Evolutionary conservation across 2,113 vertebrate genomes (phyloP).

Genomic region (Bucco capensis): DNA sequence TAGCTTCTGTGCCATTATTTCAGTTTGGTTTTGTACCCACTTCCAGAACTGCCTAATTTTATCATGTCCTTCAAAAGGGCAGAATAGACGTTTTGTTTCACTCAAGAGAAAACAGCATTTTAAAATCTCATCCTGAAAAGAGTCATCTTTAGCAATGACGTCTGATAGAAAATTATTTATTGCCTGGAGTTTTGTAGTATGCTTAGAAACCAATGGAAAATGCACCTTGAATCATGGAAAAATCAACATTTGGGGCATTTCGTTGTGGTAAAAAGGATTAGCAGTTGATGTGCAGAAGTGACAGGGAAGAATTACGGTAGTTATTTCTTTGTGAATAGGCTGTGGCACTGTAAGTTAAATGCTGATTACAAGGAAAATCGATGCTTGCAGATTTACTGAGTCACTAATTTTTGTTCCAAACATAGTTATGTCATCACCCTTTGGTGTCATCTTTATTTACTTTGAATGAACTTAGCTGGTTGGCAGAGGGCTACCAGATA

Average conservation of each 20-base stretch:
- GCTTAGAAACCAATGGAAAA: neutral
- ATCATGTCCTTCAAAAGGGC: neutral
- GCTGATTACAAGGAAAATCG: neutral
- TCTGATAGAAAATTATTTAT: neutral
- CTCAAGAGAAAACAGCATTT: neutral
- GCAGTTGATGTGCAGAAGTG: neutral
- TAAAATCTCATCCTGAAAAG: neutral
- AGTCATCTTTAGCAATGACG: neutral
- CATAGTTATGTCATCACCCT: neutral
- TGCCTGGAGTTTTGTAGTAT: neutral
- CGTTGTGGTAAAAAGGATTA: neutral
- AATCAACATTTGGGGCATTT: neutral
- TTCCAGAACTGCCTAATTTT: neutral
- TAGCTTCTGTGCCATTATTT: neutral
- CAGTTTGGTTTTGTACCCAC: neutral
- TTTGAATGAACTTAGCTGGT: neutral
- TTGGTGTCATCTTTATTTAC: neutral
- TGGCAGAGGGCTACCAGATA: neutral
- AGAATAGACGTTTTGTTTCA: neutral
- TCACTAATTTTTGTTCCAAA: neutral
- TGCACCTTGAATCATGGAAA: neutral
- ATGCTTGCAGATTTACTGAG: neutral
- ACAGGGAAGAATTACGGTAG: neutral
- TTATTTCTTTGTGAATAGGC: neutral
- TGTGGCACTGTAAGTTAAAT: neutral